Percentiles rank a stretch among this genome's conserved stretches.
Conservation (phyloP, 2,797 vertebrate genomes). For the Lagocephalus sceleratus region DNA sequence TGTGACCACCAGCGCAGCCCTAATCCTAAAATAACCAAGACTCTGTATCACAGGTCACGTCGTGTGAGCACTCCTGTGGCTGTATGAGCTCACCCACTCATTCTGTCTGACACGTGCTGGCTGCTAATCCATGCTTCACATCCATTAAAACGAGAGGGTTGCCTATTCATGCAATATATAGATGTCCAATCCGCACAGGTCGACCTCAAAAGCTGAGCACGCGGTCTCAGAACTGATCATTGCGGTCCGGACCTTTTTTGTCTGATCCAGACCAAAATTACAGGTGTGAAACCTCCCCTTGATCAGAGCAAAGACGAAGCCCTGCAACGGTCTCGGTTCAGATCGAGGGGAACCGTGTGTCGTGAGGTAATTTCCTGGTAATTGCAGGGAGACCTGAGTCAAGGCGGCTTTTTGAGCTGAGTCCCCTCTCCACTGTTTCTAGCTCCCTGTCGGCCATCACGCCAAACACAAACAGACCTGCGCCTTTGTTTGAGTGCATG, state of each 20-base stretch:
- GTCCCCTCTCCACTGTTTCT: too few relatives aligned
- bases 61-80: too few relatives aligned
- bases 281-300: background rate
- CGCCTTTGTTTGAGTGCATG: background rate
- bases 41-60: too few relatives aligned
- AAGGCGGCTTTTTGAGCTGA: too few relatives aligned
- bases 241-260: background rate
- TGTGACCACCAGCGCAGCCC: too few relatives aligned
- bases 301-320: background rate
- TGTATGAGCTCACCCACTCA: too few relatives aligned
- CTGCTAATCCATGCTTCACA: background rate
- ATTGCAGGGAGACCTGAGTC: too few relatives aligned
- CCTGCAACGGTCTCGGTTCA: background rate
- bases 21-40: too few relatives aligned
- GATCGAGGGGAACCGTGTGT: background rate
- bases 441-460: slow-evolving; percentile 5
- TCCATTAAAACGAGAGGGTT: background rate
- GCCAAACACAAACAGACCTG: slow-evolving; percentile 36
- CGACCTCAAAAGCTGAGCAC: background rate
- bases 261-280: background rate
- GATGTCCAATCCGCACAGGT: background rate
- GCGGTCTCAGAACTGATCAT: background rate
- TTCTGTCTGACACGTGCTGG: too few relatives aligned
- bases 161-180: background rate
- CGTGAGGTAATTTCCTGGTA: background rate